These are phyloP conservation scores for Eucidaris tribuloides DNA, from an alignment of 35 echinoderm and acorn worm species.

Conservation along the genomic window DNA sequence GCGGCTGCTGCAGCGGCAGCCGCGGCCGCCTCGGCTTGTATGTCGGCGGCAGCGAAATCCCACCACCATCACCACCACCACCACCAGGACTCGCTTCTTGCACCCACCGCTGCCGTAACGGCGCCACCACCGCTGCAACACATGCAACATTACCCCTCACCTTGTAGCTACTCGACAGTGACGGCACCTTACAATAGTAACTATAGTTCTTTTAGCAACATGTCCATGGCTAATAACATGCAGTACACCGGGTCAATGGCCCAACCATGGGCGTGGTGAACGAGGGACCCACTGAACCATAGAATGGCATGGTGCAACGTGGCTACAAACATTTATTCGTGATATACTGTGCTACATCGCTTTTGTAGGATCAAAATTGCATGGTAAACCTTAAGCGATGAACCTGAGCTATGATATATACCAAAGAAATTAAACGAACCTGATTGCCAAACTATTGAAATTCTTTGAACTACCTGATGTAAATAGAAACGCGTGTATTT, in stretches of 20 bases:
- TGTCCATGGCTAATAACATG: slow-evolving; percentile 86
- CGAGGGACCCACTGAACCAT: neutral
- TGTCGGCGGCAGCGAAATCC: slow-evolving; percentile 65
- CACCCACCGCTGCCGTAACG: slow-evolving; percentile 58
- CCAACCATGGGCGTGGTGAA: slow-evolving; percentile 79
- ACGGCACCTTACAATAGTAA: slow-evolving; percentile 71
- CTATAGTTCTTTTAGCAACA: slow-evolving; percentile 74
- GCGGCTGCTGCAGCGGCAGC: slow-evolving; percentile 56
- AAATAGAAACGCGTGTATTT: too few species aligned
- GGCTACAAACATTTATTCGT: too few species aligned
- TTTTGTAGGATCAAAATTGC: too few species aligned
- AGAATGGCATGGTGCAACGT: too few species aligned
- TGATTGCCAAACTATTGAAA: too few species aligned
- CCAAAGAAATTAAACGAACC: too few species aligned
- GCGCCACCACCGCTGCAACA: slow-evolving; percentile 74
- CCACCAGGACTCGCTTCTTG: slow-evolving; percentile 61
- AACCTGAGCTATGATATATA: too few species aligned
- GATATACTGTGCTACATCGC: too few species aligned
- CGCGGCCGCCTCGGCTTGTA: slow-evolving; percentile 71
- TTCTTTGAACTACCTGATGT: too few species aligned
- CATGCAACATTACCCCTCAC: slow-evolving; percentile 82
- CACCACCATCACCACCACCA: slow-evolving; percentile 61
- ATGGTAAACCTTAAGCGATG: too few species aligned
- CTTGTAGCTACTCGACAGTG: slow-evolving; percentile 70
- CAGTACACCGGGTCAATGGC: slow-evolving; percentile 86